Percentiles rank a stretch among this genome's conserved stretches.
Conservation (phyloP, 1,140 invertebrate genomes). For the Cylas formicarius region DNA sequence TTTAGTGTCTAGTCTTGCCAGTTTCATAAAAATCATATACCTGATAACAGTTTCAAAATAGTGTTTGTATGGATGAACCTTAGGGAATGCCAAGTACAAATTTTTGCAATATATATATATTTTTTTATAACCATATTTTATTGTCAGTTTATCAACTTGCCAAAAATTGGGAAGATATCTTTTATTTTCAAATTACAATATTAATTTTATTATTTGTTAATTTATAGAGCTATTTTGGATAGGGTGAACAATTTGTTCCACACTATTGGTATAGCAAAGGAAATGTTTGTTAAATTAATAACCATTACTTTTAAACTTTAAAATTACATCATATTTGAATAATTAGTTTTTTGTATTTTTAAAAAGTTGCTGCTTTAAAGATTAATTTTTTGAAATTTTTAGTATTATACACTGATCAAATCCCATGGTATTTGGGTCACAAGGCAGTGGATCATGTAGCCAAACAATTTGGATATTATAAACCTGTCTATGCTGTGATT, state of each 20-base stretch:
- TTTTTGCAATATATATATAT: not conserved
- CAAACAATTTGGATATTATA: conserved; percentile 59
- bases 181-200: too few species aligned
- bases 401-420: conserved; percentile 40
- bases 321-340: too few species aligned
- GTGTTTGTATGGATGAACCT: not conserved
- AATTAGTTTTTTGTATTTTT: conserved; percentile 1
- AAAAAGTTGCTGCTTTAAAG: not conserved
- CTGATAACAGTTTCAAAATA: not conserved
- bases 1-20: too few species aligned
- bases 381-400: conserved; percentile 21
- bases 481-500: conserved; percentile 80
- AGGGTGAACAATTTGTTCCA: not conserved
- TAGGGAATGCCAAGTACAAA: not conserved
- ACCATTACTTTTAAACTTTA: conserved; percentile 6
- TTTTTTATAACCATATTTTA: not conserved
- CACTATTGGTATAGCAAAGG: not conserved
- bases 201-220: not conserved
- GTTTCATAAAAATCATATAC: conserved; percentile 1
- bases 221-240: not conserved
- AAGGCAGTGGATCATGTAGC: conserved; percentile 55
- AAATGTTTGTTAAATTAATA: not conserved
- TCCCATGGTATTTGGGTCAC: conserved; percentile 41
- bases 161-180: not conserved
- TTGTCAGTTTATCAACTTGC: not conserved